Evolutionary conservation across 1,140 invertebrate species (phyloP), one percentile per base, ranked within the genome.

Genomic region (Streblospio benedicti): DNA sequence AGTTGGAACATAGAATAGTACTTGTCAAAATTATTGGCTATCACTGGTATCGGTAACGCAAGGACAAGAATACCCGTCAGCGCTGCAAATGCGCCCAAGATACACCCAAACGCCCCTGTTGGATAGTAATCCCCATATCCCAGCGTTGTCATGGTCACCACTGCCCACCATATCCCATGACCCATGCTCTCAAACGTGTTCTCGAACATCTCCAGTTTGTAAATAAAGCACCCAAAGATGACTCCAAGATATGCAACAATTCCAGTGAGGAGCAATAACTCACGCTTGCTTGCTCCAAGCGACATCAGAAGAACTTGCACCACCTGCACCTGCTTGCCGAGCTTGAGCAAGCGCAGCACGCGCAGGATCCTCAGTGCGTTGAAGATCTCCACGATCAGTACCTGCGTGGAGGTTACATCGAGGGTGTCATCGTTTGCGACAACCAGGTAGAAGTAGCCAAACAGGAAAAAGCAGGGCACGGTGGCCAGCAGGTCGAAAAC

Each of bases 31-130:
- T 72, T 72, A 33, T 67, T 67, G 44, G 68, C 71, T 47, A 74
- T 70, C 9, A 74, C 68, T 4, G 72, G 70, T 87, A 97, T 95
- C 83, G 93, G 93, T 84, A 98, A 92, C 81, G 93, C 94, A 84
- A 98, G 91, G 84, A 97, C 91, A 84, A 98, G 85, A 79, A 98
- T 91, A 82, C 95, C 95, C 85, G 91, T 95, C 83, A 99, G 92
- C 85, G 92, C 95, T 86, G 93, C 66, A n/a, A 69, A 14, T 0
- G 63, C 60, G 0, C 70, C 74, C n/a, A n/a, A n/a, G n/a, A n/a
- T n/a, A n/a, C n/a, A n/a, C n/a, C n/a, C n/a, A n/a, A n/a, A n/a
- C n/a, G n/a, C n/a, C 3, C 69, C 62, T n/a, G 56, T 65, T 5
- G 74, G 74, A 55, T 70, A 68, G 57, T 58, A 62, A 60, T 80